Percentiles rank a stretch among this genome's conserved stretches.
phyloP scores from a whole-genome alignment of 1,140 invertebrate genomes.

The Cherax quadricarinatus region DNA sequence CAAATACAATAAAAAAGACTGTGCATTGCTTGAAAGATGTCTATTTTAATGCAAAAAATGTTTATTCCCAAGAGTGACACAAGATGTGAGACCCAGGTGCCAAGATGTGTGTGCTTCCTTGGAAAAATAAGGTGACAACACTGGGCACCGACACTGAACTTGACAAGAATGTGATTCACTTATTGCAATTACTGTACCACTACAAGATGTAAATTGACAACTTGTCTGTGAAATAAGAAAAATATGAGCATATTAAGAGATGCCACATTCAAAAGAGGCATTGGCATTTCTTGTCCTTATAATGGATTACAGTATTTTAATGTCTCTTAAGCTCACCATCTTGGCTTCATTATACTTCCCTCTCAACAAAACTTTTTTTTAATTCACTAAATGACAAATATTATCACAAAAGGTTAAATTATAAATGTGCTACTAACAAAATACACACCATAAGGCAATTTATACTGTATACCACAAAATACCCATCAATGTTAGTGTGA shows the following conservation, averaged over 20 bases:
- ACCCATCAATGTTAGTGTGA: no score
- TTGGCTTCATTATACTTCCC: not conserved
- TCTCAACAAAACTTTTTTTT: no score
- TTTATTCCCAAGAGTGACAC: not conserved
- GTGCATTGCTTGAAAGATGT: no score
- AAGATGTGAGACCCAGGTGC: not conserved
- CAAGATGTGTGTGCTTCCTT: not conserved
- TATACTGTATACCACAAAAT: no score
- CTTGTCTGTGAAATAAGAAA: not conserved
- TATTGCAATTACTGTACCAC: not conserved
- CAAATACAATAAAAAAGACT: not conserved
- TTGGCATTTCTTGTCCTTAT: not conserved
- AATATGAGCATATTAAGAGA: not conserved
- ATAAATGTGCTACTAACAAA: no score
- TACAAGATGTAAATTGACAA: not conserved
- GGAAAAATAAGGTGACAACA: not conserved
- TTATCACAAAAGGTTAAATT: no score
- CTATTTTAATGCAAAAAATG: not conserved
- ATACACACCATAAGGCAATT: no score
- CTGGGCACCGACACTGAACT: not conserved
- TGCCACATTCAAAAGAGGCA: not conserved
- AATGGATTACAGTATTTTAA: not conserved
- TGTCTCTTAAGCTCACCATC: not conserved
- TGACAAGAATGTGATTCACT: not conserved
- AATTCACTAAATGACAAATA: no score